Conservation (phyloP, 1,140 invertebrate species). For the Lepidurus arcticus region DNA sequence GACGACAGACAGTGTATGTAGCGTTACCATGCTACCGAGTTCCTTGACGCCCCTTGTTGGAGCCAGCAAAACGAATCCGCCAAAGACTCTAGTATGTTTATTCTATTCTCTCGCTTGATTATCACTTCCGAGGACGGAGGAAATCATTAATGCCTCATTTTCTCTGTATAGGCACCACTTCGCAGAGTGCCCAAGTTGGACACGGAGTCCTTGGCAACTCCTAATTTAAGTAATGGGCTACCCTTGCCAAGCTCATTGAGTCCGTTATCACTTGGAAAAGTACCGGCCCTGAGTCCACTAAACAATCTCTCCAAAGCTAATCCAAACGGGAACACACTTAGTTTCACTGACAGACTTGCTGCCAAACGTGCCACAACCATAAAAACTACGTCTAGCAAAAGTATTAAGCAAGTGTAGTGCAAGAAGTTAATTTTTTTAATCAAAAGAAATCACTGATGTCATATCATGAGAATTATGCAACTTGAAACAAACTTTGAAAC, state of each 20-base stretch:
- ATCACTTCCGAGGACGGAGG: not conserved
- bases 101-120: not conserved
- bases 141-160: constrained; percentile 15
- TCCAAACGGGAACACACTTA: constrained; percentile 23
- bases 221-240: not conserved
- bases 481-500: no score
- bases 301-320: not conserved
- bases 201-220: constrained; percentile 1
- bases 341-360: constrained; percentile 13
- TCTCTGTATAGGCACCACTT: constrained; percentile 16
- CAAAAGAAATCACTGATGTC: no score
- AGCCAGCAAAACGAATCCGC: constrained; percentile 24
- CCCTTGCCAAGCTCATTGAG: not conserved
- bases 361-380: not conserved
- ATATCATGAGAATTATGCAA: no score
- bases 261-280: not conserved
- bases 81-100: constrained; percentile 10
- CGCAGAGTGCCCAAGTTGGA: constrained; percentile 28
- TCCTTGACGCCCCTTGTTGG: constrained; percentile 19
- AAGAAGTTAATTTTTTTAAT: no score
- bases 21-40: constrained; percentile 1
- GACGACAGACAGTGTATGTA: constrained; percentile 23
- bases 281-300: not conserved
- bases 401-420: no score
- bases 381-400: no score